These are phyloP conservation scores for Aromia moschata DNA, from an alignment of 2,888 invertebrate species.

Conservation along the genomic window DNA sequence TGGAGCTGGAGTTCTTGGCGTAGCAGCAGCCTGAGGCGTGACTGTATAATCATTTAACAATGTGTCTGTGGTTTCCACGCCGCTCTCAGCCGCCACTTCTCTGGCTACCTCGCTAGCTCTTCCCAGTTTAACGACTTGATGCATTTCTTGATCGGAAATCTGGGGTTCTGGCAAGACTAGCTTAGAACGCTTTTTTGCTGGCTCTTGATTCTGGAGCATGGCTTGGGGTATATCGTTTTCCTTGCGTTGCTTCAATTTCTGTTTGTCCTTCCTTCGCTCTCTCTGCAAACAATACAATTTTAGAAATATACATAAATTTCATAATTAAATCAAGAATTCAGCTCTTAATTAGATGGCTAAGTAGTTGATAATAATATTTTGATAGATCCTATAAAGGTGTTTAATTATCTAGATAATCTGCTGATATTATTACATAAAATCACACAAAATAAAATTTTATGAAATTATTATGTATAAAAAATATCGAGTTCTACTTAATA, in stretches of 20 bases:
- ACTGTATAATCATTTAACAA: constrained; percentile 92
- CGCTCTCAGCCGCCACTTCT: constrained; percentile 84
- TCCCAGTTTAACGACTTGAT: constrained; percentile 93
- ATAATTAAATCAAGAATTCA: no score
- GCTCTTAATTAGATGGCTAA: no score
- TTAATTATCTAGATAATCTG: no score
- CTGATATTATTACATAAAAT: no score
- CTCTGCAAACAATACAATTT: constrained; percentile 67
- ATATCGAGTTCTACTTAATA: no score
- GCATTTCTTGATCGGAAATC: constrained; percentile 91
- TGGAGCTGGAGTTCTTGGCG: constrained; percentile 87
- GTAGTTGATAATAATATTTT: no score
- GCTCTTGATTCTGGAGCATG: constrained; percentile 88
- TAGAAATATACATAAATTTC: no score
- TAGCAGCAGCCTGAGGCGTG: constrained; percentile 73
- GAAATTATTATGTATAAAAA: no score
- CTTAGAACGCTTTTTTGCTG: constrained; percentile 92
- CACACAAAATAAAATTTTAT: no score
- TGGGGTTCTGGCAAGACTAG: constrained; percentile 96
- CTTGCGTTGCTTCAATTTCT: constrained; percentile 92
- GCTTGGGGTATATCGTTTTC: constrained; percentile 95
- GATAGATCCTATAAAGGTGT: no score
- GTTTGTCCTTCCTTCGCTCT: constrained; percentile 94
- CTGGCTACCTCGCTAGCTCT: constrained; percentile 90
- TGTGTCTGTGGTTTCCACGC: constrained; percentile 81